These are phyloP conservation scores for Sogatella furcifera DNA, from an alignment of 1,140 invertebrate species.

Conservation along the genomic window DNA sequence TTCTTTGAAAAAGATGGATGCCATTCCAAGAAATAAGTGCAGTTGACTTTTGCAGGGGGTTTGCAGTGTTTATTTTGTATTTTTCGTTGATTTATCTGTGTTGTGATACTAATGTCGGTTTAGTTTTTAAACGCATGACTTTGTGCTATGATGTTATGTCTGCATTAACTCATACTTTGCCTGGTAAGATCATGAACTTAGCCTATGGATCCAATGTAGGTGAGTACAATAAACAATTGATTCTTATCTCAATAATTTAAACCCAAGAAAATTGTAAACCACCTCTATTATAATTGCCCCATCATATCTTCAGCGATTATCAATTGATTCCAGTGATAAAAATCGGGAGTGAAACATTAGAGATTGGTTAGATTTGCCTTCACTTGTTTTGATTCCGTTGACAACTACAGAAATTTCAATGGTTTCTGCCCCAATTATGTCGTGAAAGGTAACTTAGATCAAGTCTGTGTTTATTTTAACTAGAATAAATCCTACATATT, in stretches of 20 bases:
- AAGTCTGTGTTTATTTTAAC: no score
- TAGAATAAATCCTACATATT: no score
- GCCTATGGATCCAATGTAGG: conserved; percentile 13
- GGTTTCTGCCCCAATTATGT: background rate
- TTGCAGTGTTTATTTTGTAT: background rate
- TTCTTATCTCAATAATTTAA: conserved; percentile 18
- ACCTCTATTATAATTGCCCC: conserved; percentile 2
- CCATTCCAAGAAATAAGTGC: background rate
- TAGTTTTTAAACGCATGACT: background rate
- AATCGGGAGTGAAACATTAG: background rate
- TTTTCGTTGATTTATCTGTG: background rate
- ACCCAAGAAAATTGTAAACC: conserved; percentile 3
- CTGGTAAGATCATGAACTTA: conserved; percentile 37
- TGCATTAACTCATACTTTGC: conserved; percentile 49
- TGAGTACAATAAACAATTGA: conserved; percentile 19
- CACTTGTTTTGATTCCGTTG: background rate
- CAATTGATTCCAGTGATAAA: background rate
- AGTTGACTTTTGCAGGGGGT: conserved; percentile 1
- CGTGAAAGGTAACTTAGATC: no score
- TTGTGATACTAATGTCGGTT: background rate
- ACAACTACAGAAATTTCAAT: background rate
- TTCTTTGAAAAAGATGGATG: background rate
- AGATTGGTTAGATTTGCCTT: background rate
- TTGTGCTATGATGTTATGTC: conserved; percentile 33
- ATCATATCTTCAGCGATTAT: background rate